These are phyloP conservation scores for Euphysa ruthae DNA, from an alignment of 30 jellyfish, hydroid and myxozoan species.

Conservation along the genomic window DNA sequence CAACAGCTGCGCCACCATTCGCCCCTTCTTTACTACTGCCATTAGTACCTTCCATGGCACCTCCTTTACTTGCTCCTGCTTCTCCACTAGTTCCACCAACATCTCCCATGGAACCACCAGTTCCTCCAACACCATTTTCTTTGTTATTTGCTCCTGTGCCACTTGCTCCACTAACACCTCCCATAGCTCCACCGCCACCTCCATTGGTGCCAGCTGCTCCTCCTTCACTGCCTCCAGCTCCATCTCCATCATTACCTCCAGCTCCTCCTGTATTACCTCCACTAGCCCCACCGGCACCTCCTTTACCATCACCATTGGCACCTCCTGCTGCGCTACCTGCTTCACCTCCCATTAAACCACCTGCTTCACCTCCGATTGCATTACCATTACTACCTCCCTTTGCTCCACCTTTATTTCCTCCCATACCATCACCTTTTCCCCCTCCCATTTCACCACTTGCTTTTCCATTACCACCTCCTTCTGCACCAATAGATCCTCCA, in stretches of 20 bases:
- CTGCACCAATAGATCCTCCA: constrained; percentile 40
- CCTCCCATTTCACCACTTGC: constrained; percentile 6
- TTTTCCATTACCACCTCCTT: constrained; percentile 11
- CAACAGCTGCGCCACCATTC: constrained; percentile 1
- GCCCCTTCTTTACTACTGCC: background rate
- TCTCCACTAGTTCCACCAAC: constrained; percentile 11
- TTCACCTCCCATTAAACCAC: constrained; percentile 5
- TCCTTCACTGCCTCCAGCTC: background rate
- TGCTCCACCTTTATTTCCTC: constrained; percentile 16
- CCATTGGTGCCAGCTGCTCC: constrained; percentile 22
- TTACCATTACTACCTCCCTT: constrained; percentile 18
- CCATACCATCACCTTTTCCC: background rate
- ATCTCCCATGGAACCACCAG: constrained; percentile 17
- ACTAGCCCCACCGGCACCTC: background rate
- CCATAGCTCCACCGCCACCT: constrained; percentile 20
- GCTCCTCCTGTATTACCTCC: background rate
- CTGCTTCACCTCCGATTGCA: constrained; percentile 9
- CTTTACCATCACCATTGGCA: background rate
- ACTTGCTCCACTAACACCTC: constrained; percentile 15
- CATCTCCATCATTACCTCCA: constrained; percentile 5
- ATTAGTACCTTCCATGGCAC: background rate
- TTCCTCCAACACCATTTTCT: background rate
- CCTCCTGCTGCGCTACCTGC: constrained; percentile 15
- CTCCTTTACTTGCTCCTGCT: background rate
- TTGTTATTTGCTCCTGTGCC: constrained; percentile 13